Conservation (phyloP, 2,797 vertebrate genomes). For the Eulemur coronatus region DNA sequence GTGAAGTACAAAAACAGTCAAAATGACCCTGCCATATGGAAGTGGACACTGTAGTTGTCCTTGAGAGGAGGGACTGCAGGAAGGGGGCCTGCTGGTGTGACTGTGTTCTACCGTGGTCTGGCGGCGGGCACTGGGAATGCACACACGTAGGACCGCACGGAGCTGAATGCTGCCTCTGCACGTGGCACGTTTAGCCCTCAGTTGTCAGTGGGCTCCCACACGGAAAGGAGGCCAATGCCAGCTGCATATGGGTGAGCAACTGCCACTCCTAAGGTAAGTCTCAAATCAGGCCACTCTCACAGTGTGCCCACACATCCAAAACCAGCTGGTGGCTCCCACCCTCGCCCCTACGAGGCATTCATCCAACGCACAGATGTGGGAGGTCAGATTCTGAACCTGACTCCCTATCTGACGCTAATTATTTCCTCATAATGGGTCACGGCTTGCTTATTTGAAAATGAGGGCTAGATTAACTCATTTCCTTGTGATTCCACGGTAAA, state of each 20-base stretch:
- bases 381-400: not conserved
- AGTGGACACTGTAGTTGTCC: no score
- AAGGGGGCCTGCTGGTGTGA: not conserved
- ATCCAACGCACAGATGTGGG: fast-evolving
- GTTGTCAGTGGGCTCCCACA: not conserved
- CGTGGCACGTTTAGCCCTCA: no score
- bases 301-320: not conserved
- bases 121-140: fast-evolving
- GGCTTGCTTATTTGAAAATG: not conserved
- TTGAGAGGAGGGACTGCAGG: not conserved
- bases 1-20: not conserved
- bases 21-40: not conserved
- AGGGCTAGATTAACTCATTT: not conserved
- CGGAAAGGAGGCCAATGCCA: not conserved
- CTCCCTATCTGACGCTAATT: fast-evolving
- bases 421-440: not conserved
- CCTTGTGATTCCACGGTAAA: not conserved
- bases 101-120: not conserved
- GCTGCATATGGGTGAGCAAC: fast-evolving
- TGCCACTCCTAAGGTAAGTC: fast-evolving
- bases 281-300: not conserved
- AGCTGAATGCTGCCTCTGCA: fast-evolving
- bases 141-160: fast-evolving
- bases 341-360: fast-evolving
- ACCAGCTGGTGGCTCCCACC: not conserved